phyloP scores from a whole-genome alignment of 2,888 invertebrate genomes.

The Lepidonotus clava region DNA sequence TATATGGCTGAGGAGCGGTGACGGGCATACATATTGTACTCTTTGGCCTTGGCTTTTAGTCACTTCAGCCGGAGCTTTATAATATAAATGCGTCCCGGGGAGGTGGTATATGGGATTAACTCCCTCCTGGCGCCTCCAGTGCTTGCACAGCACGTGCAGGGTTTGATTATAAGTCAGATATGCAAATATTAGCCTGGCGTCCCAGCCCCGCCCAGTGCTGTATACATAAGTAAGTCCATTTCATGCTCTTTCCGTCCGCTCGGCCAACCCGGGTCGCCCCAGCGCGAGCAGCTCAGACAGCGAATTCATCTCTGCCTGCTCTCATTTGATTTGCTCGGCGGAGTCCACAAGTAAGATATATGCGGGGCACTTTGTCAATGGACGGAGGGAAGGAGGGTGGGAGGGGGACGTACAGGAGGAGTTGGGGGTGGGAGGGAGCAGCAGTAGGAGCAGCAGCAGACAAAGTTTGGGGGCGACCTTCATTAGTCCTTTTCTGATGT shows the following conservation, averaged over 20 bases:
- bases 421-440: background rate
- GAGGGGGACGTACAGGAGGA: background rate
- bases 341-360: constrained; percentile 35
- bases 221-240: constrained; percentile 37
- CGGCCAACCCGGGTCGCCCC: background rate
- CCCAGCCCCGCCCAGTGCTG: background rate
- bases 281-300: background rate
- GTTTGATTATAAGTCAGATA: constrained; percentile 28
- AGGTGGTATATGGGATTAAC: background rate
- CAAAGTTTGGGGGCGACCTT: constrained; percentile 29
- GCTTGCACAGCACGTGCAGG: background rate
- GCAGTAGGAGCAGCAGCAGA: background rate
- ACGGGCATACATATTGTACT: constrained; percentile 1
- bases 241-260: background rate
- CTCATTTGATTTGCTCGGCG: constrained; percentile 34
- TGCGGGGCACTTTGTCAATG: constrained; percentile 32
- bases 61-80: background rate
- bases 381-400: background rate
- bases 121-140: background rate
- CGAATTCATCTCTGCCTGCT: constrained; percentile 1
- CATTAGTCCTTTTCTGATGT: constrained; percentile 33
- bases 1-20: background rate
- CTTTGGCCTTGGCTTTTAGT: background rate
- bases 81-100: background rate
- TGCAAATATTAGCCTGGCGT: background rate